Base-by-base conservation (phyloP, 1,140 invertebrate genomes). In the Ylistrum balloti region DNA sequence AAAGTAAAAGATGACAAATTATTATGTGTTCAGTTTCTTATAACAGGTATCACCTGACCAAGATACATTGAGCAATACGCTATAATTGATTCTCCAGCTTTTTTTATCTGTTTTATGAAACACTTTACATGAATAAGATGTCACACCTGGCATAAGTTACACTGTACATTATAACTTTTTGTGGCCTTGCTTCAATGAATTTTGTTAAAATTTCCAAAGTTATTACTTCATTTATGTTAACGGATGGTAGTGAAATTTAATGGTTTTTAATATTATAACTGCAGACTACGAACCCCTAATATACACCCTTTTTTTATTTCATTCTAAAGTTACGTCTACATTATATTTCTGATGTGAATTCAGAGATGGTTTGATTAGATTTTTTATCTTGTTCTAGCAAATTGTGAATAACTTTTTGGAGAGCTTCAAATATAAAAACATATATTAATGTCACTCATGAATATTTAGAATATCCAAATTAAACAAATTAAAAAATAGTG, bases 351-450 rank as follows among this genome's bases (percentile, higher is more conserved):
- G 17, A 74, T 74, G 56, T 74, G 56, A 7, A 56, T 56, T 56
- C 7, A 20, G 3, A 56, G 45, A 74, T 74, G 56, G 9, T 28
- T 17, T 74, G n/a, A 5, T 9, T 74, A 28, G 22, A 13, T 13
- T 28, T n/a, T 74, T 74, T 28, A 74, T 74, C 56, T 28, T 74
- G 22, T 28, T 74, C 22, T 74, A 28, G 56, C 17, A 74, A 17
- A n/a, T 74, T 74, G n/a, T 74, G 56, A 74, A 74, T 74, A 74
- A 74, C n/a, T 28, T n/a, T 28, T 28, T 74, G 45, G n/a, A 74
- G 41, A 45, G 20, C 17, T 15, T 45, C 41, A 45, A 17, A 45
- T 28, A 74, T n/a, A 74, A n/a, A 74, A 74, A 74, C 22, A 17
- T 74, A 1, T 74, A 74, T 28, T 74, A 74, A 74, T n/a, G 56